Base-by-base conservation (phyloP, 2,113 vertebrate species). In the Pteronura brasiliensis region DNA sequence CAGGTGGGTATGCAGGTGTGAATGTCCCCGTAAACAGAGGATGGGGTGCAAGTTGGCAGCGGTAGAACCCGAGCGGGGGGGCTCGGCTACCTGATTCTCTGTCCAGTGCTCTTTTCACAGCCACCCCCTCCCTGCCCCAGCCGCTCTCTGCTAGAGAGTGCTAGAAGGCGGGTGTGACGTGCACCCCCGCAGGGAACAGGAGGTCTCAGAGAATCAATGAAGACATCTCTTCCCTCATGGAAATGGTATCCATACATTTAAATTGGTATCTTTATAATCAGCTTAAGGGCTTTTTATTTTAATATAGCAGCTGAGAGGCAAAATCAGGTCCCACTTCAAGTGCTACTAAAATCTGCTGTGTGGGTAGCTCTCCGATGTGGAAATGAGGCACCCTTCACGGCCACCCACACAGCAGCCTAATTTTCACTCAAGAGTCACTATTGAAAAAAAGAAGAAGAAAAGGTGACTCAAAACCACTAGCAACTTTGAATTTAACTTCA, bases 231-330 rank as follows among this genome's bases (percentile, higher is more conserved):
- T 55, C 47, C 83, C 20, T 63, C 23, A 9, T 17, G 83, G 95
- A 94, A 88, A 94, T 23, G 92, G 80, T 25, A 83, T 31, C 95
- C 47, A 49, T 63, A 61, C 76, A 47, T 92, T 90, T 95, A 92
- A 69, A 90, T 61, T 20, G 59, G 65, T 55, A 72, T 89, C 95
- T 77, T 84, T 96, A 57, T 67, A 59, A 88, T 94, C 95, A 63
- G 95, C 87, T 93, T 87, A 90, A 97, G 94, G 90, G 88, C 94
- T 93, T 97, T 97, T 98, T 93, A 87, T 96, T 98, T 96, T 93
- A 95, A 97, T 80, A 49, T 21, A 92, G 96, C 96, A 97, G 95
- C 95, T 96, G 97, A 95, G 97, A 98, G 96, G 98, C 96, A 93
- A 97, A 98, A 92, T 97, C 97, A 95, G 96, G 97, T 96, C 96